A percentile compares a stretch with the other conserved stretches of the same genome.
Evolutionary conservation across 2,797 vertebrate genomes (phyloP).

Genomic region (Morelia viridis): DNA sequence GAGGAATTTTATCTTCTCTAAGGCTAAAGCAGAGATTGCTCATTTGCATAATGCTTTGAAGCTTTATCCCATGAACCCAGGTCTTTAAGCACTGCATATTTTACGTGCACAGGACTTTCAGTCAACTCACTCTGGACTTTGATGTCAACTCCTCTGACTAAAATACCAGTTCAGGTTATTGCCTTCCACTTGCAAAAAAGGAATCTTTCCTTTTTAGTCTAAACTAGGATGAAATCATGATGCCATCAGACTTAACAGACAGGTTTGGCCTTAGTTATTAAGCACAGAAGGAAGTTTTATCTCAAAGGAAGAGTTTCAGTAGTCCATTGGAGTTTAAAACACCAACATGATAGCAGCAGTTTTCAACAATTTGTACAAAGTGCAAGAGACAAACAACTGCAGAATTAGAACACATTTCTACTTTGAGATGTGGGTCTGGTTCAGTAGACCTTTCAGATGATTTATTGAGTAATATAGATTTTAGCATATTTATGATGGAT

Average conservation of each 20-base stretch:
- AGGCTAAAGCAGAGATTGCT: conserved; percentile 25
- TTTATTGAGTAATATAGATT: not conserved
- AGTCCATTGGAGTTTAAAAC: not conserved
- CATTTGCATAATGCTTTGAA: conserved; percentile 26
- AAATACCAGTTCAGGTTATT: conserved; percentile 19
- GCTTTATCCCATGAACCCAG: not conserved
- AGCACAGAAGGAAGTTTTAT: conserved; percentile 4
- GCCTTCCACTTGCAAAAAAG: conserved; percentile 5
- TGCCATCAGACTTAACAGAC: not conserved
- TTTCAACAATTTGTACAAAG: not conserved
- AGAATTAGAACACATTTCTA: not conserved
- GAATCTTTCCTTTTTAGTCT: not conserved
- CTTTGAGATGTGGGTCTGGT: not conserved
- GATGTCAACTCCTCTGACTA: conserved; percentile 13
- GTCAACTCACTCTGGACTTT: conserved; percentile 9
- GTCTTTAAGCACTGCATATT: conserved; percentile 2
- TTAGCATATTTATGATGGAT: not conserved
- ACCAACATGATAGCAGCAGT: not conserved
- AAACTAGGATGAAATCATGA: not conserved
- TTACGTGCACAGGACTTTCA: not conserved
- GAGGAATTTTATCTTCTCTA: conserved; percentile 40
- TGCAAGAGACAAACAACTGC: not conserved
- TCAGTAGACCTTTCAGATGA: not conserved
- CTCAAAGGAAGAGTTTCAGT: not conserved
- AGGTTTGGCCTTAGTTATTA: conserved; percentile 16